phyloP scores from a whole-genome alignment of 2,797 vertebrate genomes.

The Numenius phaeopus region DNA sequence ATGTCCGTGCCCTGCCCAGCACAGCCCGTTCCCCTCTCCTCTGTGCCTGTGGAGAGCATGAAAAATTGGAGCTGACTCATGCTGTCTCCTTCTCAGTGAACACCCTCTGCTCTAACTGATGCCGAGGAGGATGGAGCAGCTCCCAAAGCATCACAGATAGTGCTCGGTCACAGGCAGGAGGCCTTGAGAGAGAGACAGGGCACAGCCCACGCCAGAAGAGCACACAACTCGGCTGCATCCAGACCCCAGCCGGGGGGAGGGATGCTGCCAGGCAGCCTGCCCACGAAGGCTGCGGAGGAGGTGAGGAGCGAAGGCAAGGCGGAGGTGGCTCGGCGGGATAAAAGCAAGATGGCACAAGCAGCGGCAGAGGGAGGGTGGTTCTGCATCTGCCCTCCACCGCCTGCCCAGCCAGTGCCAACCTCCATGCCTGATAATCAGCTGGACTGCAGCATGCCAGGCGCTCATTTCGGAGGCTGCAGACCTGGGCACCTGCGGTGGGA shows the following conservation, averaged over 20 bases:
- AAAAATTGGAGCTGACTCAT: not conserved
- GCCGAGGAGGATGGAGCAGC: not conserved
- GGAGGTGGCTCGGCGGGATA: not conserved
- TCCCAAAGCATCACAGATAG: not conserved
- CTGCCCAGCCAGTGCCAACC: not conserved
- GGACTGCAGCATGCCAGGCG: fast-evolving
- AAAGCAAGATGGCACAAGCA: not conserved
- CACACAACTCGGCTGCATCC: not conserved
- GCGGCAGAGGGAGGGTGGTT: not conserved
- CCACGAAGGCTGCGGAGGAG: not conserved
- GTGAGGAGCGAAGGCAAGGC: not conserved
- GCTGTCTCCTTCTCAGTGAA: not conserved
- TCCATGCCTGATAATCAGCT: fast-evolving
- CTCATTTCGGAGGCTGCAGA: fast-evolving
- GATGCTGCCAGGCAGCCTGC: not conserved
- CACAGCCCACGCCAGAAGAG: not conserved
- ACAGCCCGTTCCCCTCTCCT: not conserved
- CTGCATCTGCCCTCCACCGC: not conserved
- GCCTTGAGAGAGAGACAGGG: not conserved
- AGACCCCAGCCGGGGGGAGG: not conserved
- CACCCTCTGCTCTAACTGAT: not conserved
- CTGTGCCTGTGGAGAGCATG: not conserved
- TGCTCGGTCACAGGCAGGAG: not conserved
- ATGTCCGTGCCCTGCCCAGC: not conserved
- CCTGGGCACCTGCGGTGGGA: fast-evolving